phyloP scores from a whole-genome alignment of 2,113 vertebrate genomes.

The Nymphicus hollandicus region DNA sequence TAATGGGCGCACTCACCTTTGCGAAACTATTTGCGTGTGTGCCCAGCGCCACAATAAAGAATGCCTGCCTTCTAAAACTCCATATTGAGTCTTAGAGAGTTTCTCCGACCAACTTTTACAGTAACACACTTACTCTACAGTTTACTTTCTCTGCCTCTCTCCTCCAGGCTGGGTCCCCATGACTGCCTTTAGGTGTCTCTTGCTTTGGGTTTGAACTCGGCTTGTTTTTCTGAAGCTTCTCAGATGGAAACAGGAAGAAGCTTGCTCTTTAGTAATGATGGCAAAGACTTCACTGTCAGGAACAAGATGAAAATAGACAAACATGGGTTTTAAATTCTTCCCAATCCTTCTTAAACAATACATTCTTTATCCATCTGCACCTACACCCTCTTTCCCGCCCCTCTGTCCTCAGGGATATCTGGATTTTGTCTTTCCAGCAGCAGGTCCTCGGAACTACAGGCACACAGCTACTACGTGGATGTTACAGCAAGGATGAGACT shows the following conservation, averaged over 20 bases:
- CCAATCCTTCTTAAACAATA: not conserved
- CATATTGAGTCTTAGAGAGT: not conserved
- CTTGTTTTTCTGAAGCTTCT: not conserved
- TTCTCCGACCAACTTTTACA: not conserved
- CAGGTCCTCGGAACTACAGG: not conserved
- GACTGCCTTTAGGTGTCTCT: not conserved
- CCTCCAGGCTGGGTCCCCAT: not conserved
- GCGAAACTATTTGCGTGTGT: not conserved
- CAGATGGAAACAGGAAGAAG: not conserved
- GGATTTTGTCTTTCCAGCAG: not conserved
- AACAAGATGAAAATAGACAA: not conserved
- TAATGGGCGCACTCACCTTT: not conserved
- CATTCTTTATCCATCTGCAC: accelerated
- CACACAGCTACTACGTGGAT: accelerated
- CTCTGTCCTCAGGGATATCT: not conserved
- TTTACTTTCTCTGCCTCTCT: not conserved
- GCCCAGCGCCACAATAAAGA: not conserved
- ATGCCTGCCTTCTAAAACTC: not conserved
- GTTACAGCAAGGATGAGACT: not conserved
- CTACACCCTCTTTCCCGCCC: not conserved
- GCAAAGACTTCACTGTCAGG: not conserved
- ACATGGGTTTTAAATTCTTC: not conserved
- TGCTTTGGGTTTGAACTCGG: not conserved
- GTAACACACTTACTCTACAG: not conserved
- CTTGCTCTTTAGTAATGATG: not conserved